Percentiles rank a stretch among this genome's conserved stretches.
Conservation (phyloP, 2,113 vertebrate genomes). For the Toxostoma redivivum region DNA sequence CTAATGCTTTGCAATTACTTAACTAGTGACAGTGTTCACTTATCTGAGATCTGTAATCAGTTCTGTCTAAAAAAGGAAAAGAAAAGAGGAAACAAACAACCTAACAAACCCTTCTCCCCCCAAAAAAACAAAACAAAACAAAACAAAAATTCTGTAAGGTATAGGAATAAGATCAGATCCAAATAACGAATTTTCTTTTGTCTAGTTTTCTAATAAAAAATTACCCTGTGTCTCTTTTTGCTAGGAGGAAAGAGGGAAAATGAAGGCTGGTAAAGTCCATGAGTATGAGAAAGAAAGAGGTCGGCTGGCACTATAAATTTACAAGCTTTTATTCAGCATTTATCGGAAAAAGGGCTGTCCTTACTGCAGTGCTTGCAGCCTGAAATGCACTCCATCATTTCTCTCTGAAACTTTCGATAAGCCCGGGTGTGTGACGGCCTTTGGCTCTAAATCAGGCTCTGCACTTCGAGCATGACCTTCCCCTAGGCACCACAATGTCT, state of each 20-base stretch:
- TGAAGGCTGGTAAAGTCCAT: neutral
- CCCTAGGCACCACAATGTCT: neutral
- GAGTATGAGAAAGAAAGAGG: neutral
- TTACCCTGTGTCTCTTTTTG: neutral
- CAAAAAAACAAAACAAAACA: neutral
- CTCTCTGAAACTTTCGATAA: neutral
- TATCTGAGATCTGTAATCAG: neutral
- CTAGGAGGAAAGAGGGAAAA: neutral
- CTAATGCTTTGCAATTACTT: neutral
- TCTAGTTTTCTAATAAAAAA: neutral
- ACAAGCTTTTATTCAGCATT: conserved; percentile 26
- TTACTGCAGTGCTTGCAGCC: conserved; percentile 17
- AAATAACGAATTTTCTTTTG: neutral
- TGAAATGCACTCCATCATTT: conserved; percentile 22
- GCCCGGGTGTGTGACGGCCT: conserved; percentile 31
- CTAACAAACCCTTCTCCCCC: neutral
- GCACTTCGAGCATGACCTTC: conserved; percentile 36
- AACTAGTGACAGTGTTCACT: neutral
- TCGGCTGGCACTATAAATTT: neutral
- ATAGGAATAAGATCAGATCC: neutral
- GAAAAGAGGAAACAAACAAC: too few relatives aligned
- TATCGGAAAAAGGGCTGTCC: neutral
- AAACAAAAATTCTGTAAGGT: too few relatives aligned
- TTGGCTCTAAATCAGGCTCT: conserved; percentile 23
- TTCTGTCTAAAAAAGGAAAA: neutral